A percentile compares a stretch with the other conserved stretches of the same genome.
Evolutionary conservation across 2,113 vertebrate genomes (phyloP).

Genomic region (Antigone vipio): DNA sequence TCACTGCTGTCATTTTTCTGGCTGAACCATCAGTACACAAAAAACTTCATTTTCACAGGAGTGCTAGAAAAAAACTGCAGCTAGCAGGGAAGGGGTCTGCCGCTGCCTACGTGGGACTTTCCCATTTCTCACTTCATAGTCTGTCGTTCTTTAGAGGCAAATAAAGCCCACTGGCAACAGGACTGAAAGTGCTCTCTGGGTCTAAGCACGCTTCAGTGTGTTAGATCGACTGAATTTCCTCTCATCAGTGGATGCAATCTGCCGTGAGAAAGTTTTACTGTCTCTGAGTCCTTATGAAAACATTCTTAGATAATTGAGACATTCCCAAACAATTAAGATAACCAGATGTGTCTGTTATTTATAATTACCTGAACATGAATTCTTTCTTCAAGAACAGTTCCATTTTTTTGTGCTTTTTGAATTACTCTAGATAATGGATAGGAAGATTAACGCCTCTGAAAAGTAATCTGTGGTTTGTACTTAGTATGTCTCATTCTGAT

Average conservation of each 20-base stretch:
- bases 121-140: slow-evolving; percentile 19
- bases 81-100: not conserved
- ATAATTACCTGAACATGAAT: slow-evolving; percentile 82
- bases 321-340: slow-evolving; percentile 84
- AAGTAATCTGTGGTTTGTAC: slow-evolving; percentile 68
- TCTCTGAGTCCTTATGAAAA: slow-evolving; percentile 76
- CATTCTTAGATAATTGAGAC: slow-evolving; percentile 79
- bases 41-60: not conserved
- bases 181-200: slow-evolving; percentile 38
- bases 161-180: slow-evolving; percentile 18
- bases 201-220: slow-evolving; percentile 49
- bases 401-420: slow-evolving; percentile 74
- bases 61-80: not conserved
- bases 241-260: slow-evolving; percentile 75
- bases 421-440: slow-evolving; percentile 76
- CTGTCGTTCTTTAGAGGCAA: not conserved
- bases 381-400: slow-evolving; percentile 75
- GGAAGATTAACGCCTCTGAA: slow-evolving; percentile 72
- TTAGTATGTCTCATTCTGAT: slow-evolving; percentile 65
- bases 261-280: slow-evolving; percentile 76
- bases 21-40: not conserved
- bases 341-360: slow-evolving; percentile 82
- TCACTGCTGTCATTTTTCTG: not conserved
- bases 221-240: slow-evolving; percentile 62
- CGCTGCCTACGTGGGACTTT: not conserved